Conservation (phyloP, 1,140 invertebrate genomes). For the Trigoniulus corallinus region DNA sequence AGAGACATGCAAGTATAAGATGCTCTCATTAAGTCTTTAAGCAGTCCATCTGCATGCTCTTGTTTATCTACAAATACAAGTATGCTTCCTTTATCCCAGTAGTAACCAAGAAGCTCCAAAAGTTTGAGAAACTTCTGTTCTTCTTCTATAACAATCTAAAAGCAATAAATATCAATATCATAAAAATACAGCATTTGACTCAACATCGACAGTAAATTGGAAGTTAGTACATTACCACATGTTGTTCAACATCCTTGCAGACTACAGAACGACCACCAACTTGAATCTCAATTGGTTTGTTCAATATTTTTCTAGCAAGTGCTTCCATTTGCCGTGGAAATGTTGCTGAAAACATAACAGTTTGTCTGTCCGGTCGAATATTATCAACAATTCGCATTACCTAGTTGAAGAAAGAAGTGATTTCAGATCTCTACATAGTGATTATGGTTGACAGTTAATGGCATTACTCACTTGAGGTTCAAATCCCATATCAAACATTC, state of each 20-base stretch:
- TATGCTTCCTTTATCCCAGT: conserved; percentile 80
- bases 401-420: conserved; percentile 22
- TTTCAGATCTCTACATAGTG: conserved; percentile 3
- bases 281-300: conserved; percentile 93
- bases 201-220: not conserved
- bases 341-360: conserved; percentile 97
- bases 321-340: conserved; percentile 99
- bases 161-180: too few relatives aligned
- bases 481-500: conserved; percentile 99
- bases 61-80: conserved; percentile 99
- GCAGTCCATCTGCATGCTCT: conserved; percentile 84
- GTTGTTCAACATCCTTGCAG: conserved; percentile 94
- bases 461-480: conserved; percentile 71
- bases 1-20: conserved; percentile 90
- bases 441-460: not conserved
- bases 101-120: conserved; percentile 83
- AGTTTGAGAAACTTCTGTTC: conserved; percentile 97
- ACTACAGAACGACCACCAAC: conserved; percentile 95
- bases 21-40: conserved; percentile 93
- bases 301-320: conserved; percentile 77
- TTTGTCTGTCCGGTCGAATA: conserved; percentile 89
- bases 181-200: not conserved
- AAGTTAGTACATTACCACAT: conserved; percentile 43
- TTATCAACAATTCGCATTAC: conserved; percentile 97
- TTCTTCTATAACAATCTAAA: conserved; percentile 61